Percentiles rank a stretch among this genome's conserved stretches.
These are phyloP conservation scores for Dusona sp. DNA, from an alignment of 2,888 invertebrate genomes.

Conservation along the genomic window DNA sequence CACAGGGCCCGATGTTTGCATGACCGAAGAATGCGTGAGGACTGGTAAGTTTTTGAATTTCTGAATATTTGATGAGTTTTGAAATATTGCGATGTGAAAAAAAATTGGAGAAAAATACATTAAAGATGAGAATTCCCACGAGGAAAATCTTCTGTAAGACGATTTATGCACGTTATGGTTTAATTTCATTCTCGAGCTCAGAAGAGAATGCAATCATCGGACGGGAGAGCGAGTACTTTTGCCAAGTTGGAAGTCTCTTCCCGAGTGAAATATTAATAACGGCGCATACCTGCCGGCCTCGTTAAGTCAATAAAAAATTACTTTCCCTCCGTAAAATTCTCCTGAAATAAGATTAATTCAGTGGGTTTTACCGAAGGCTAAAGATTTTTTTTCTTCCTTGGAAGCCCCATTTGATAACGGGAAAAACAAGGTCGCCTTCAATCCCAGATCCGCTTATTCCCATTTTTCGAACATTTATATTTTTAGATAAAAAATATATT, in stretches of 20 bases:
- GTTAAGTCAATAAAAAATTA: constrained; percentile 47
- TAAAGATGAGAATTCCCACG: neutral
- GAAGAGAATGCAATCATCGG: constrained; percentile 35
- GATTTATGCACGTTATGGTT: neutral
- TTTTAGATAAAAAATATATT: neutral
- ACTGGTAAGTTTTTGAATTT: constrained; percentile 85
- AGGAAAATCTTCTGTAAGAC: constrained; percentile 1
- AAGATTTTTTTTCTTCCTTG: neutral
- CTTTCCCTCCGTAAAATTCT: constrained; percentile 17
- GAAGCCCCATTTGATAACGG: neutral
- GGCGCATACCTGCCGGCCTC: neutral
- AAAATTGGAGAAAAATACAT: neutral
- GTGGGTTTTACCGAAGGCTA: constrained; percentile 10
- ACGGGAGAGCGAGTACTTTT: constrained; percentile 25
- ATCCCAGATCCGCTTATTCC: neutral
- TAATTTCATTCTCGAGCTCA: constrained; percentile 44
- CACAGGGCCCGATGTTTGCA: constrained; percentile 85
- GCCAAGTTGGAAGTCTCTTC: constrained; percentile 13
- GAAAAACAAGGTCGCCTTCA: neutral
- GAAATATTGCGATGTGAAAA: neutral
- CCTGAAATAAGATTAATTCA: constrained; percentile 21
- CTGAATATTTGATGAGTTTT: neutral
- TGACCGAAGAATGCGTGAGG: constrained; percentile 88
- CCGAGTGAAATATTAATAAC: constrained; percentile 35
- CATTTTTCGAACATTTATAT: neutral